Percentiles rank a stretch among this genome's conserved stretches.
Conservation (phyloP, 1,140 invertebrate species). For the Drosophila ohnishii region DNA sequence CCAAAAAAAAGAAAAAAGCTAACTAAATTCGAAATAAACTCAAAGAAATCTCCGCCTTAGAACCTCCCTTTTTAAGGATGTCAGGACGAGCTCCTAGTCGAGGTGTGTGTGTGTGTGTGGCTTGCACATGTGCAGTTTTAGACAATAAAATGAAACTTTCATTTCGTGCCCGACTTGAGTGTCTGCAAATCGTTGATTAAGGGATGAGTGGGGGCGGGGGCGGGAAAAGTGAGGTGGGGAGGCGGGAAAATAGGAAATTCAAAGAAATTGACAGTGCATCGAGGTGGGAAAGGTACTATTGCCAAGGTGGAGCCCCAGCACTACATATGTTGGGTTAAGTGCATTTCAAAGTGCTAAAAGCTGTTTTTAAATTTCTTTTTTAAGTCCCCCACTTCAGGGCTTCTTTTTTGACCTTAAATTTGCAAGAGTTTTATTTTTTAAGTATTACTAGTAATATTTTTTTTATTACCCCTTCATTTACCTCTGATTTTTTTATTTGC, state of each 20-base stretch:
- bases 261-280: conserved; percentile 28
- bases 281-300: background rate
- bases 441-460: background rate
- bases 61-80: background rate
- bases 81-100: background rate
- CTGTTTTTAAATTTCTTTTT: background rate
- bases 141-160: conserved; percentile 44
- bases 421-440: background rate
- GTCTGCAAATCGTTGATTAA: conserved; percentile 36
- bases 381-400: background rate
- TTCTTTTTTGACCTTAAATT: background rate
- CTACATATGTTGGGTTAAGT: conserved; percentile 2
- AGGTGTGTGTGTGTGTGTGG: background rate
- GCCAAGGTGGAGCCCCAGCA: background rate
- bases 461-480: background rate
- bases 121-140: conserved; percentile 26
- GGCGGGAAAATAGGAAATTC: conserved; percentile 4
- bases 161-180: conserved; percentile 30
- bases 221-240: no score
- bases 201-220: conserved; percentile 5
- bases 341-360: conserved; percentile 10
- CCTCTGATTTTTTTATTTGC: background rate
- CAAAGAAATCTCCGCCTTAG: conserved; percentile 4
- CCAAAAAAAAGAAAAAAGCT: background rate
- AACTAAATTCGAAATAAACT: conserved; percentile 13